Conservation (phyloP, 2,797 vertebrate species). For the Macropus fuliginosus region DNA sequence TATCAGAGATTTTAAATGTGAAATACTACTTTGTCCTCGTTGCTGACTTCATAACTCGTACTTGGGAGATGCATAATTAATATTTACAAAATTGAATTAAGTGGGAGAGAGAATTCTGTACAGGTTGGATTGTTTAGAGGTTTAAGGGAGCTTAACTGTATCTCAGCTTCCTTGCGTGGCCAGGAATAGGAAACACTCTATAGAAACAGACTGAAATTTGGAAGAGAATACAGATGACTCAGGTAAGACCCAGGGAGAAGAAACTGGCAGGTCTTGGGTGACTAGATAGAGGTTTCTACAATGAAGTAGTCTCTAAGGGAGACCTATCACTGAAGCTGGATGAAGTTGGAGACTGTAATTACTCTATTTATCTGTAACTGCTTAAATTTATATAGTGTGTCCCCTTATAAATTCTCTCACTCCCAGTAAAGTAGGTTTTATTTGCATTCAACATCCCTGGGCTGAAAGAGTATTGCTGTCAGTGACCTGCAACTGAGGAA, state of each 20-base stretch:
- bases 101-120: not conserved
- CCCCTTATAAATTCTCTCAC: conserved; percentile 2
- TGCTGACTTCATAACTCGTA: not conserved
- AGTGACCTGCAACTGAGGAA: not conserved
- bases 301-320: not conserved
- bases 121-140: not conserved
- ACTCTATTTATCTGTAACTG: not conserved
- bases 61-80: not conserved
- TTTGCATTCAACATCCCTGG: not conserved
- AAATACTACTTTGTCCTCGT: not conserved
- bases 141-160: not conserved
- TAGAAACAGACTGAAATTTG: not conserved
- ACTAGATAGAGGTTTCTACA: not conserved
- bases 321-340: not conserved
- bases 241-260: not conserved
- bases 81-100: not conserved
- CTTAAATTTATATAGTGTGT: not conserved
- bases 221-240: not conserved
- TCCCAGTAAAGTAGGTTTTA: not conserved
- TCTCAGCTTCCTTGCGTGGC: not conserved
- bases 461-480: not conserved
- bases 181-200: not conserved
- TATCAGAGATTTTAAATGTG: not conserved
- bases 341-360: not conserved
- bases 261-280: not conserved